Base-by-base conservation (phyloP, 2,113 vertebrate species). In the Ifrita kowaldi region DNA sequence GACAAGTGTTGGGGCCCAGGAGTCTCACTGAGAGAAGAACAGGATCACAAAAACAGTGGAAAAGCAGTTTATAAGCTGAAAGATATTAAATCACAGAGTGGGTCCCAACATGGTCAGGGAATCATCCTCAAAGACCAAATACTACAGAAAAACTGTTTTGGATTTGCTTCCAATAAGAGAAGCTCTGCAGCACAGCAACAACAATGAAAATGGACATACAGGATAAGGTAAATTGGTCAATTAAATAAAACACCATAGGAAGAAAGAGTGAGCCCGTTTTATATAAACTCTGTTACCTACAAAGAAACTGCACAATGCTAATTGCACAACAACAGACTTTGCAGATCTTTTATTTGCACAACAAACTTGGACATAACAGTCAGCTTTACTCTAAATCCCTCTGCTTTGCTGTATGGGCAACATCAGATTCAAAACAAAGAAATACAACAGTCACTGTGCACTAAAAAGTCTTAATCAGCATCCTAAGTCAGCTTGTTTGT, bases 361-460 rank as follows among this genome's bases (percentile, higher is more conserved):
- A 68, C 62, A 64, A 44, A 47, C 83, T 86, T 64, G 74, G 70
- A 74, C 59, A 86, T 44, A 79, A 74, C 83, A 91, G 88, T 32
- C 78, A 79, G 96, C 94, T 95, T 44, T 90, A 63, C 30, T 55
- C 65, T 96, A 95, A 95, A 91, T 92, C 94, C 93, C 77, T 84
- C 62, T 74, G 77, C 63, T 84, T 83, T 49, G 68, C 68, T 85
- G 33, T 35, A n/a, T 5, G 4, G 35, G 32, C 74, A 85, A 47
- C 78, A 76, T 27, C 70, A 56, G 9, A n/a, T 20, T 57, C n/a
- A 63, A 95, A 95, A 97, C 93, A 95, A 93, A 97, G 83, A 81
- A 89, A 79, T 18, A 18, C 46, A 87, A 69, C 62, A 59, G 60
- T 52, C 87, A 90, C 83, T 4, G 33, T 84, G 37, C 41, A 42